Evolutionary conservation across 2,797 vertebrate genomes (phyloP), one percentile per base, ranked within the genome.

Genomic region (Acipenser oxyrinchus): DNA sequence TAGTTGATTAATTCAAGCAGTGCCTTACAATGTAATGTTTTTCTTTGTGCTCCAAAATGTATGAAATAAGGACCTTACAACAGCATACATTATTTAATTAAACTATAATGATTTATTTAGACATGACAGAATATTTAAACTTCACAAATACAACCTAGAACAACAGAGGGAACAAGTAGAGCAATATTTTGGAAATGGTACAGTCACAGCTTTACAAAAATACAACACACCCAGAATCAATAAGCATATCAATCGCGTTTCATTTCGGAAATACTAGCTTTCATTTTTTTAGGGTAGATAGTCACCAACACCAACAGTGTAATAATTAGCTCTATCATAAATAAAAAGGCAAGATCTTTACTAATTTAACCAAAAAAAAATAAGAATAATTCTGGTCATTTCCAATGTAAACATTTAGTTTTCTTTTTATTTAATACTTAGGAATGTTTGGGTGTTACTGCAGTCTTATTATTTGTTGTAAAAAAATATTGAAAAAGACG

Each of bases 61-160:
- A 37, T 37, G 4, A 37, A 37, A 37, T 37, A 37, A 37, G 23
- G 23, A 37, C 2, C 23, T 37, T 37, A 37, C 23, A 58, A 58
- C 6, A 6, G 7, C 12, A 58, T 58, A 10, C 55, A 58, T 58
- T 58, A n/a, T n/a, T 58, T 58, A 55, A 55, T 55, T 9, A 62
- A 62, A 62, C 60, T 62, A 62, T 6, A 62, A 62, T 62, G 2
- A 62, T 62, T 62, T 62, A 62, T 62, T 62, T 10, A 62, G 60
- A 62, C 37, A 7, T 37, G 18, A 62, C 37, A 62, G 37, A 48
- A 62, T 62, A 62, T 10, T 62, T 18, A 4, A 62, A 62, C 60
- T 18, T 62, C 60, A 62, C 37, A 23, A 62, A 62, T 62, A 48
- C 60, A 62, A 23, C 9, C 60, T 18, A 62, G 37, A 48, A 62